Base-by-base conservation (phyloP, 2,113 vertebrate species). In the Neofelis nebulosa region DNA sequence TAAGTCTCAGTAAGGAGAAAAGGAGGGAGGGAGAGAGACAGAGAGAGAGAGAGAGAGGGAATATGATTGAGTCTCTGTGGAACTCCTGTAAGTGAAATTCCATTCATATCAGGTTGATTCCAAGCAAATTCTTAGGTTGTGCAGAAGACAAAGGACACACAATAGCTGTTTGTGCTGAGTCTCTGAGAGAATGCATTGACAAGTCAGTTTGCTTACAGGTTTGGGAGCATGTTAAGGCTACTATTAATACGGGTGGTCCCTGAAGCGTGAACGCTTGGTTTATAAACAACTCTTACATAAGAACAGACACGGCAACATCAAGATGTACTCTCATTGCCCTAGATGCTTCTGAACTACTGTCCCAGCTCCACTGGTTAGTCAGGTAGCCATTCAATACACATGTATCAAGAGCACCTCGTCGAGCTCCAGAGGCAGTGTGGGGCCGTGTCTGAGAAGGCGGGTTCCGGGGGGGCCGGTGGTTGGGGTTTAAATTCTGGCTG, bases 81-180 rank as follows among this genome's bases (percentile, higher is more conserved):
- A 92, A 92, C 63, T 81, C 6, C 57, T 73, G 8, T 52, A 55
- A 92, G 83, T 69, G 14, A 96, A 96, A 97, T 82, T 95, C 81
- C 89, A 73, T 76, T 92, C 65, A 33, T 61, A 87, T 76, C 38
- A n/a, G 29, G 15, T 71, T 76, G 69, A 78, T 83, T 95, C 55
- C 57, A 87, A 89, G 61, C 23, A 82, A 79, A 96, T 76, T 74
- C 74, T 91, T 66, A 48, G 52, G 66, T 66, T 92, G 36, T 92
- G 16, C 25, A 7, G 41, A 63, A 57, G 65, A 74, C 84, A 94
- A 61, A 16, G 38, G 27, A 12, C 41, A 61, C 36, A 55, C 33
- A 38, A 8, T 29, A 80, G 11, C 27, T 7, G 8, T 76, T 81
- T 63, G 45, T 88, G 41, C 65, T 84, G n/a, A 41, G 85, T 82